Evolutionary conservation across 35 echinoderm and acorn worm species (phyloP), one percentile per base, ranked within the genome.

Genomic region (Ophiothrix spiculata): DNA sequence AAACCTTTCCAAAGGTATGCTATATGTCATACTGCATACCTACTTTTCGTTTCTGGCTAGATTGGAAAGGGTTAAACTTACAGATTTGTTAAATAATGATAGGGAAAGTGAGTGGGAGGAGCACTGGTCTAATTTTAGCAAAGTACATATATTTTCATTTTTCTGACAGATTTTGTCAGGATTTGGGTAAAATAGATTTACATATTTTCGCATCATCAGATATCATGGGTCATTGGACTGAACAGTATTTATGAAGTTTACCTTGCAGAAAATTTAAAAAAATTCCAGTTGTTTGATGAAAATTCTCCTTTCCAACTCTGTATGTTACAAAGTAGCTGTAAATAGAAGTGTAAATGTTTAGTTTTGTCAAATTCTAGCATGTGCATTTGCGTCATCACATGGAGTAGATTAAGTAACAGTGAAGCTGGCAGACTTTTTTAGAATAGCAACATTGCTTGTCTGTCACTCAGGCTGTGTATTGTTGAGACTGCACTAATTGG

Each of bases 321-420:
- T n/a, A n/a, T n/a, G n/a, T n/a, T n/a, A n/a, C n/a, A 69, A 69
- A 69, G 29, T 69, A 69, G 23, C 23, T 69, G 60, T 12, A 69
- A 69, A 69, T 69, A 25, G 60, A 69, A 69, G 23, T 69, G 3
- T 12, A 69, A 69, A 69, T 69, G 60, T 69, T 69, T 6, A n/a
- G 60, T 28, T 69, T 69, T 69, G 60, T 69, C 60, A 12, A 69
- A 69, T n/a, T 69, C 60, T 69, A 69, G 60, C 60, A 69, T 69
- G 60, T 69, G 60, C 60, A 69, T 69, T 69, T 69, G 23, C 60
- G 23, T 69, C 60, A 69, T 25, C 17, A 28, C 60, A 69, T 28
- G 16, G 23, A n/a, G 23, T 2, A 54, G 45, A 54, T 11, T 54
- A 11, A 54, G 45, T 11, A 54, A 54, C 45, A 54, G 45, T 54